Base-by-base conservation (phyloP, 1,140 invertebrate genomes). In the Solen grandis region DNA sequence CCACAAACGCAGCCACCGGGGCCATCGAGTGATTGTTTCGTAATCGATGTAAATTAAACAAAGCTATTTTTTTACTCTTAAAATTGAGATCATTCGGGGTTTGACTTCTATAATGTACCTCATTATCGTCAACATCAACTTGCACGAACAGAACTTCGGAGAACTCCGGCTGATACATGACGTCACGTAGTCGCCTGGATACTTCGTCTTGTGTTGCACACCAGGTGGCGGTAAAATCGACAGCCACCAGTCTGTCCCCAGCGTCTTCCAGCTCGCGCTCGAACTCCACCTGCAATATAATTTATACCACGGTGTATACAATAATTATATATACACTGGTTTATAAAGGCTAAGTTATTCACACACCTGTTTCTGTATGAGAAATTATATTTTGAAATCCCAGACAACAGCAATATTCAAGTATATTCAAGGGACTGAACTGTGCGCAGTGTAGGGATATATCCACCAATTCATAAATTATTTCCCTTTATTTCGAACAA, bases 91-190 rank as follows among this genome's bases (percentile, higher is more conserved):
- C 5, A 50, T 10, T 10, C 41, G 33, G 22, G 22, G 36, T 16
- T 50, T 66, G 5, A 2, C 16, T 16, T 10, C 19, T 25, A n/a
- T 16, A 8, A n/a, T 31, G 0, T 50, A 78, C 75, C 65, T 78
- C 63, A 57, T 78, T 78, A 29, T 78, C 75, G 38, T 78, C 75
- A 10, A 78, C 75, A 33, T 78, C 75, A 3, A 78, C 75, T 36
- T 50, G 63, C 8, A 78, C 31, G 54, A 78, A 78, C 19, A 78
- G 29, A 8, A 78, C 63, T 46, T 78, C 75, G 54, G 75, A 38
- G 38, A 78, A 78, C 38, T 78, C 75, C 8, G 50, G 38, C 31
- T 68, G 63, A 19, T 5, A 69, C 63, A 78, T 78, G 14, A 41
- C 75, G 35, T 68, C 65, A 59, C 31, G 29, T 16, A 78, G 0